These are phyloP conservation scores for Phocoena phocoena DNA, from an alignment of 2,113 vertebrate species.

Conservation along the genomic window DNA sequence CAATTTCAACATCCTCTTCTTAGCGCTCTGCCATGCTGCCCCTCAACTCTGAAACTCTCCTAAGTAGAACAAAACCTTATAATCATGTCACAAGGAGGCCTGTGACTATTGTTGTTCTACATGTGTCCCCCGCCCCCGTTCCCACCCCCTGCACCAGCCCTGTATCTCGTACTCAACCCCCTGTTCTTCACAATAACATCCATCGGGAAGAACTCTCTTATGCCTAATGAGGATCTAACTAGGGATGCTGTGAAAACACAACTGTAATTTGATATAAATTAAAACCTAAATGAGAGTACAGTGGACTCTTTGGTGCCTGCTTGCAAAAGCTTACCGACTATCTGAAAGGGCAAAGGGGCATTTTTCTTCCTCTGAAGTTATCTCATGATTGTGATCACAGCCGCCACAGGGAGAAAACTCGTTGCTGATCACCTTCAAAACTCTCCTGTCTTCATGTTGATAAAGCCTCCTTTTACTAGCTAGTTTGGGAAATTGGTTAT, in stretches of 20 bases:
- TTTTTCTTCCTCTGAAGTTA: neutral
- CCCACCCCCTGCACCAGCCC: neutral
- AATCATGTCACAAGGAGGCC: neutral
- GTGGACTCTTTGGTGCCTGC: neutral
- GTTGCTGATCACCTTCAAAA: neutral
- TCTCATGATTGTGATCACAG: neutral
- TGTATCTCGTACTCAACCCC: neutral
- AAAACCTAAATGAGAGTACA: conserved; percentile 27
- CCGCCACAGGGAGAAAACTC: neutral
- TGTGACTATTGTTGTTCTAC: neutral
- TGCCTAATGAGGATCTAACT: neutral
- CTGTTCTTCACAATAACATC: neutral
- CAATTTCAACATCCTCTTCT: neutral
- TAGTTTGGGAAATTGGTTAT: neutral
- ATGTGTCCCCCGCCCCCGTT: accelerated
- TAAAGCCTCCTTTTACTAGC: neutral
- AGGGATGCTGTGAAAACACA: conserved; percentile 10
- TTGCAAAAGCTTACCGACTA: neutral
- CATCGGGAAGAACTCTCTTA: neutral
- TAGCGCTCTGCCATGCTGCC: neutral
- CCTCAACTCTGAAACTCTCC: neutral
- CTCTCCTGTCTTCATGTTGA: neutral
- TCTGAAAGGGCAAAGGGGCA: neutral
- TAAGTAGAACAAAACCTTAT: neutral
- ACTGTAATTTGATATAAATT: conserved; percentile 58